Evolutionary conservation across 1,140 invertebrate genomes (phyloP).

Genomic region (Cydia amplana): DNA sequence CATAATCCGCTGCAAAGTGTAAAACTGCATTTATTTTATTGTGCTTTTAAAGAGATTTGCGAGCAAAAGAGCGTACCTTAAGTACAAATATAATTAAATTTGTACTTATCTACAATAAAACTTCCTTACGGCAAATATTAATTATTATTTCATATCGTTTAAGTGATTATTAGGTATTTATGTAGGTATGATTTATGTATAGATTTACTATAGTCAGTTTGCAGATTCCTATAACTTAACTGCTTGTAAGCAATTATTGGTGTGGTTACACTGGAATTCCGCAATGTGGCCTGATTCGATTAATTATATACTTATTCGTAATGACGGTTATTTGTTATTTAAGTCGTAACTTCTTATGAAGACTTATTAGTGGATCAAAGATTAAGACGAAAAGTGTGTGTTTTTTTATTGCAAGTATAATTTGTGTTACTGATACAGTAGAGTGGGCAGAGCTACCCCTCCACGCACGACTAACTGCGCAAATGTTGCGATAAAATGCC

Average conservation of each 20-base stretch:
- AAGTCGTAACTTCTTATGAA: too few species aligned
- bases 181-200: neutral
- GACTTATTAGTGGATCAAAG: too few species aligned
- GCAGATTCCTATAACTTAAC: neutral
- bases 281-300: too few species aligned
- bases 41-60: constrained; percentile 5
- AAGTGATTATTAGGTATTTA: neutral
- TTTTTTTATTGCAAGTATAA: neutral
- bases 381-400: neutral
- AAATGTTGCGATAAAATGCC: constrained; percentile 20
- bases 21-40: constrained; percentile 27
- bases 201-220: neutral
- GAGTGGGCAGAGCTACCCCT: neutral
- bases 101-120: too few species aligned
- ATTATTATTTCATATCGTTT: too few species aligned
- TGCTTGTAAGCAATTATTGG: neutral
- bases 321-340: too few species aligned
- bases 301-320: too few species aligned
- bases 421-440: neutral
- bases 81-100: neutral
- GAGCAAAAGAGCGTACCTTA: neutral
- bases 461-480: neutral
- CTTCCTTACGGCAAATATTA: too few species aligned
- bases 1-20: constrained; percentile 18
- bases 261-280: too few species aligned